Percentiles rank a stretch among this genome's conserved stretches.
phyloP scores from a whole-genome alignment of 1,140 invertebrate genomes.

The Cyclina sinensis region DNA sequence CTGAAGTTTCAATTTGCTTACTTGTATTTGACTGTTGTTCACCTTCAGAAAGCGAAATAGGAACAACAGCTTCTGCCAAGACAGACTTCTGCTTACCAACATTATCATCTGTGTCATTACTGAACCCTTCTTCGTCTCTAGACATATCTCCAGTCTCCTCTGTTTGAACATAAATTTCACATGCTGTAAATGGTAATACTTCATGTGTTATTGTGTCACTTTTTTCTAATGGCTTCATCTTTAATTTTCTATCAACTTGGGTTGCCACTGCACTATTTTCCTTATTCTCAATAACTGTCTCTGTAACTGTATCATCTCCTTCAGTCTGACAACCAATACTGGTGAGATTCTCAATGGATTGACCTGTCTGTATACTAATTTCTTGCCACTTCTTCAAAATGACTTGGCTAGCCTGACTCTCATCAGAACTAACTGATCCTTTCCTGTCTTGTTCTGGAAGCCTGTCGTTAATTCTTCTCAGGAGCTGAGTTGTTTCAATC shows the following conservation, averaged over 20 bases:
- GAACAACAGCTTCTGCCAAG: not conserved
- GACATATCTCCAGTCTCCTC: slow-evolving; percentile 42
- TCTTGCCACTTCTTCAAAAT: slow-evolving; percentile 40
- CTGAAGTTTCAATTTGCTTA: not conserved
- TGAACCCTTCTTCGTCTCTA: not conserved
- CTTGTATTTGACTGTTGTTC: not conserved
- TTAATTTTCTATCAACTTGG: slow-evolving; percentile 32
- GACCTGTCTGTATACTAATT: slow-evolving; percentile 75
- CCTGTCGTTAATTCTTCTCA: slow-evolving; percentile 73
- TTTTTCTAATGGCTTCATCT: slow-evolving; percentile 13
- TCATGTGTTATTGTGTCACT: slow-evolving; percentile 50
- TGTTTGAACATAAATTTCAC: slow-evolving; percentile 64
- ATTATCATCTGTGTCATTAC: not conserved
- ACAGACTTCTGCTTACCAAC: not conserved
- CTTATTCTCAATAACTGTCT: not conserved
- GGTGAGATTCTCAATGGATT: slow-evolving; percentile 69
- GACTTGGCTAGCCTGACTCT: slow-evolving; percentile 39
- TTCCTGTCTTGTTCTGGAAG: slow-evolving; percentile 56
- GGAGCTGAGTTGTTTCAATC: slow-evolving; percentile 72
- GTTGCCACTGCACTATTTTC: slow-evolving; percentile 25
- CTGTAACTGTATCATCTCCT: slow-evolving; percentile 19
- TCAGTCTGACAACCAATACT: slow-evolving; percentile 74
- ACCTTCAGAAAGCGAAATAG: not conserved
- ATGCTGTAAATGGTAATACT: slow-evolving; percentile 18
- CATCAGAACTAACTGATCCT: slow-evolving; percentile 38